phyloP scores from a whole-genome alignment of 2,888 invertebrate genomes.

The Cantharis lateralis region DNA sequence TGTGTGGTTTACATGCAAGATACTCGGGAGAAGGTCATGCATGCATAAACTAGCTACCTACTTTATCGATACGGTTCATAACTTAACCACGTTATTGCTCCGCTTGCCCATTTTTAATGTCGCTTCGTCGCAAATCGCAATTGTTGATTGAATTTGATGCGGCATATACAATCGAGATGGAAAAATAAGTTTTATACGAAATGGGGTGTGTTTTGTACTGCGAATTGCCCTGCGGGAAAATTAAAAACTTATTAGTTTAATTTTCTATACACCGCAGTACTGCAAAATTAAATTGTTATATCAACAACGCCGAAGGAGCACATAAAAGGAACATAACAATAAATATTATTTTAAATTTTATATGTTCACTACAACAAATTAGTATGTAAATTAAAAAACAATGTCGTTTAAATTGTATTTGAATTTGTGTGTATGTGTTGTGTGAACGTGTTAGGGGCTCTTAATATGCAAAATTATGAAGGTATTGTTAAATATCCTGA shows the following conservation, averaged over 20 bases:
- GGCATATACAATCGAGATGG: not conserved
- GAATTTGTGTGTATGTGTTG: not conserved
- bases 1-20: slow-evolving; percentile 31
- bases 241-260: not conserved
- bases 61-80: slow-evolving; percentile 5
- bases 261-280: not conserved
- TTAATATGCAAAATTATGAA: slow-evolving; percentile 15
- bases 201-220: not conserved
- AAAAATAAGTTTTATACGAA: not conserved
- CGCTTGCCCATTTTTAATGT: not conserved
- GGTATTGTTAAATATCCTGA: slow-evolving; percentile 23
- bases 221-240: not conserved
- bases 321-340: not conserved
- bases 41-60: slow-evolving; percentile 21
- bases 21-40: slow-evolving; percentile 8
- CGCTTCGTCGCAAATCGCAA: not conserved
- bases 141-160: not conserved
- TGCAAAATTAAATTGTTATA: not conserved
- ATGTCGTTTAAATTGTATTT: not conserved
- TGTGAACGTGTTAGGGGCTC: not conserved
- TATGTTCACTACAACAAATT: not conserved
- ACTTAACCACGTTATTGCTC: not conserved
- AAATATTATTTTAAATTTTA: not conserved
- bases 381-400: not conserved
- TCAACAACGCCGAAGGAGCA: not conserved